Conservation (phyloP, 2,888 invertebrate species). For the Machimus atricapillus region DNA sequence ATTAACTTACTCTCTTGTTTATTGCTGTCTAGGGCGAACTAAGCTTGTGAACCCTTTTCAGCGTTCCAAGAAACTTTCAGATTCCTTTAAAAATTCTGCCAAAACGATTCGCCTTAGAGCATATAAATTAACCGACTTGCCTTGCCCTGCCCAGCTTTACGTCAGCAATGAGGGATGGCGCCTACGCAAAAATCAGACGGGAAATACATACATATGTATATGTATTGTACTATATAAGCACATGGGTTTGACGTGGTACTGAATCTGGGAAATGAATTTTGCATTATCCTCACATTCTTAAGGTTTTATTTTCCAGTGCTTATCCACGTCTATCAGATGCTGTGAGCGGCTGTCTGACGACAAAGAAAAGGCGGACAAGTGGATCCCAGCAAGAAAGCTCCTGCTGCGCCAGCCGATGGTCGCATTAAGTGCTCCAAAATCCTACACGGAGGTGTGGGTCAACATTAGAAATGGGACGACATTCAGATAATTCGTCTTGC, state of each 20-base stretch:
- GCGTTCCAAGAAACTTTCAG: background rate
- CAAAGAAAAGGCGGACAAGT: constrained; percentile 28
- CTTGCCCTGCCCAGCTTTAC: background rate
- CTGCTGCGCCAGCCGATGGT: background rate
- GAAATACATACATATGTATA: too few relatives aligned
- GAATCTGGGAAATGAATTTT: constrained; percentile 43
- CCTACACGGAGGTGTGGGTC: background rate
- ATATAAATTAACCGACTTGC: background rate
- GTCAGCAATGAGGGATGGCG: background rate
- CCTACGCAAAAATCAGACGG: too few relatives aligned
- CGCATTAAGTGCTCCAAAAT: background rate
- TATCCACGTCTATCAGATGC: constrained; percentile 18
- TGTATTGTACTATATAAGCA: too few relatives aligned
- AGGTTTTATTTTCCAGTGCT: constrained; percentile 24
- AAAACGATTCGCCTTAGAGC: background rate
- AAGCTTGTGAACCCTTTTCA: background rate
- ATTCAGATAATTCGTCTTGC: constrained; percentile 45
- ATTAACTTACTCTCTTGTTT: background rate
- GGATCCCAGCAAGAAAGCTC: background rate
- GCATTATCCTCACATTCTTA: constrained; percentile 13
- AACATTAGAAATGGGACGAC: constrained; percentile 33
- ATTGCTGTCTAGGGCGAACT: background rate
- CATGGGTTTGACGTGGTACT: background rate
- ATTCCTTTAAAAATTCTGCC: background rate
- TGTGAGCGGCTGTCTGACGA: background rate